These are phyloP conservation scores for Sebastes oblongus DNA, from an alignment of 2,797 vertebrate species.

Conservation along the genomic window DNA sequence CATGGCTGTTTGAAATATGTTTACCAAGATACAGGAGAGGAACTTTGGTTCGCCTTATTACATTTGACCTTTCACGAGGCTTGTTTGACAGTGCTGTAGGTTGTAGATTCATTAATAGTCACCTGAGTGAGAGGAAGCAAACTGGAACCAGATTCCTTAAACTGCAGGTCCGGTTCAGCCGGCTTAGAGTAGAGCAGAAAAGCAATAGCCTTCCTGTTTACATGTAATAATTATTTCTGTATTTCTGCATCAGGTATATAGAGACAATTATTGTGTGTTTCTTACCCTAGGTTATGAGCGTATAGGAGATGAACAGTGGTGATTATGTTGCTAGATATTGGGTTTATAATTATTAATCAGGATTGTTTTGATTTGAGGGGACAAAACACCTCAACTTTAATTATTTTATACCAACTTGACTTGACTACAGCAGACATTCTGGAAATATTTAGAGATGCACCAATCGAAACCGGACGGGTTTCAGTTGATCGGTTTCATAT, in stretches of 20 bases:
- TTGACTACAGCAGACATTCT: not conserved
- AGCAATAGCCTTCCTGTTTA: constrained; percentile 9
- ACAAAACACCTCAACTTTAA: not conserved
- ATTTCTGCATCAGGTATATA: not conserved
- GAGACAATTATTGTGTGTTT: not conserved
- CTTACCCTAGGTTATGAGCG: not conserved
- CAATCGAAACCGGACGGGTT: no score
- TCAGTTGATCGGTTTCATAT: no score
- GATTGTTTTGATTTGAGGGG: not conserved
- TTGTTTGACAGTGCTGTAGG: not conserved
- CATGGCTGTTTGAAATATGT: not conserved
- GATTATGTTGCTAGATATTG: not conserved
- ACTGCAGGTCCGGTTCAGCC: constrained; percentile 39
- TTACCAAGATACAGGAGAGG: not conserved
- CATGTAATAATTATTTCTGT: not conserved
- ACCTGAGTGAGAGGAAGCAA: not conserved
- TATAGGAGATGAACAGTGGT: not conserved
- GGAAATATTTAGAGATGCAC: no score
- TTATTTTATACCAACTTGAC: not conserved
- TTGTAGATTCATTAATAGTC: not conserved
- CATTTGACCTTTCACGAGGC: not conserved
- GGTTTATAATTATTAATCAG: not conserved
- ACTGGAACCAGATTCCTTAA: constrained; percentile 46
- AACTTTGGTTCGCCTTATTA: not conserved
- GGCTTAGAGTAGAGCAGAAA: not conserved